phyloP scores from a whole-genome alignment of 2,113 vertebrate genomes.

The Prolemur simus region DNA sequence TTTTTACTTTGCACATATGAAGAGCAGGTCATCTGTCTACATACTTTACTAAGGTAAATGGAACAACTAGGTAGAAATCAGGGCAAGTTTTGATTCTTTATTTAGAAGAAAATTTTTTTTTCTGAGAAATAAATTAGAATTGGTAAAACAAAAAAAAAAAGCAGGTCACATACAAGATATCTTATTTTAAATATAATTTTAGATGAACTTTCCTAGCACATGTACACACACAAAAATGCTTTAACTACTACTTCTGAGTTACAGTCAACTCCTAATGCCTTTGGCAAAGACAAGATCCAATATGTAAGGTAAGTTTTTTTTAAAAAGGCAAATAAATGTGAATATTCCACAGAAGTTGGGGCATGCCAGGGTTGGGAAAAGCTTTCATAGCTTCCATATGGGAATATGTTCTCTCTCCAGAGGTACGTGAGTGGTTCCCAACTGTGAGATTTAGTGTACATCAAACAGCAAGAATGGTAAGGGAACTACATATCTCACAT shows the following conservation, averaged over 20 bases:
- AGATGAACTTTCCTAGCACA: neutral
- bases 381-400: neutral
- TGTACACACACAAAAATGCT: neutral
- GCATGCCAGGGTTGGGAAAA: neutral
- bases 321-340: neutral
- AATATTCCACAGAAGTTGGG: neutral
- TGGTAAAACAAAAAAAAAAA: too few species aligned
- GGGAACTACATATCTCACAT: neutral
- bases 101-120: neutral
- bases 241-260: constrained; percentile 4
- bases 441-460: neutral
- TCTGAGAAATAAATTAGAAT: neutral
- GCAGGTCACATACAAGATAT: neutral
- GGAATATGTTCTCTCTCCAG: neutral
- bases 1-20: neutral
- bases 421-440: neutral
- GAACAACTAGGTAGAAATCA: too few species aligned
- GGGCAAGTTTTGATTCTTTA: too few species aligned
- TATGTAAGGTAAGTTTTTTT: neutral
- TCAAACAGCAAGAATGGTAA: neutral
- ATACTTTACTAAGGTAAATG: too few species aligned
- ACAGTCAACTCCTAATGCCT: neutral
- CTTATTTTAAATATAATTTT: constrained; percentile 36
- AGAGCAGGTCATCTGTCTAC: too few species aligned
- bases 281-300: constrained; percentile 33